A percentile compares a stretch with the other conserved stretches of the same genome.
phyloP scores from a whole-genome alignment of 2,113 vertebrate genomes.

The Lepidothrix coronata region DNA sequence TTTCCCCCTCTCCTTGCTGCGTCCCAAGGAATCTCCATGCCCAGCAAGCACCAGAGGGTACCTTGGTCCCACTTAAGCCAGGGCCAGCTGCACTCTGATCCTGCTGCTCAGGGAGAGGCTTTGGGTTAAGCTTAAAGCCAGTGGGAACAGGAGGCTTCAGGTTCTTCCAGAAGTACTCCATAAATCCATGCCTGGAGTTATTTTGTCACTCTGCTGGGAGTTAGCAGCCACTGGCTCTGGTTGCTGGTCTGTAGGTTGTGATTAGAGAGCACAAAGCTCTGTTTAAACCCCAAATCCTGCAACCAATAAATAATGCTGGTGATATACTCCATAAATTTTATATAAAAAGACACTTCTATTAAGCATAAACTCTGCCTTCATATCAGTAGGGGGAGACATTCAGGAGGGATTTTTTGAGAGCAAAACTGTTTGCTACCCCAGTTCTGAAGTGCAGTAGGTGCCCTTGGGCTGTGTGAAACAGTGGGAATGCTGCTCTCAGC shows the following conservation, averaged over 20 bases:
- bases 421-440: background rate
- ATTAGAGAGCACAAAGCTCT: background rate
- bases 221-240: background rate
- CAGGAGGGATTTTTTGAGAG: background rate
- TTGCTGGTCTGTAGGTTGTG: background rate
- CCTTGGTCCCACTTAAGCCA: background rate
- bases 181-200: background rate
- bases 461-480: background rate
- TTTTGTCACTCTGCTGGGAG: background rate
- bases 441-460: background rate
- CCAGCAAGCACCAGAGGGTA: background rate
- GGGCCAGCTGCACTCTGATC: rapidly evolving
- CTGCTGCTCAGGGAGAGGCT: background rate
- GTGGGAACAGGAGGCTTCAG: background rate
- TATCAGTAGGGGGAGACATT: background rate
- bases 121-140: background rate
- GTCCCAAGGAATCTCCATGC: background rate
- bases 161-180: background rate
- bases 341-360: background rate
- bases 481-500: background rate
- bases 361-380: background rate
- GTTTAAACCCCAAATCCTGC: background rate
- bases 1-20: background rate
- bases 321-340: background rate
- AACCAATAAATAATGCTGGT: background rate